Conservation (phyloP, 1,140 invertebrate species). For the Pararge aegeria region DNA sequence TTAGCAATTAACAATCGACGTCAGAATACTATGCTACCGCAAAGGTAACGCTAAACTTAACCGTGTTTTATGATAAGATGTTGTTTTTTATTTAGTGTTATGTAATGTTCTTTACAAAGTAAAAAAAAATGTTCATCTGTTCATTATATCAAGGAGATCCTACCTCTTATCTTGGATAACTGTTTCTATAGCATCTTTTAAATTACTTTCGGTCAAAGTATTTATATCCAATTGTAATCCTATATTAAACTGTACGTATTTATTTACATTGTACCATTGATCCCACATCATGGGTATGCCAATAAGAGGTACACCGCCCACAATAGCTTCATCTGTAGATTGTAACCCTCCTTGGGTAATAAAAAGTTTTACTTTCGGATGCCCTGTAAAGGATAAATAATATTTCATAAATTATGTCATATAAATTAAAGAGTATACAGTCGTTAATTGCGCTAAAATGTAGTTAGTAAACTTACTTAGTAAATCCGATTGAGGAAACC, state of each 20-base stretch:
- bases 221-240: constrained; percentile 28
- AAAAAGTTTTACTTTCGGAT: constrained; percentile 43
- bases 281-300: constrained; percentile 40
- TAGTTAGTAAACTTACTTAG: constrained; percentile 59
- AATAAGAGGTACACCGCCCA: constrained; percentile 37
- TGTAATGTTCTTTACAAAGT: no score
- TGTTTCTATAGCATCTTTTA: constrained; percentile 15
- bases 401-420: no score
- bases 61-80: no score
- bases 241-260: constrained; percentile 35
- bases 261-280: constrained; percentile 43
- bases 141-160: no score
- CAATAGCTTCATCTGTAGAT: constrained; percentile 38
- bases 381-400: constrained; percentile 17
- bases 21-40: no score
- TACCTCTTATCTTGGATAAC: constrained; percentile 16
- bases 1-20: no score
- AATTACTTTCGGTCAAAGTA: constrained; percentile 17
- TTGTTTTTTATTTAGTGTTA: no score
- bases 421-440: no score
- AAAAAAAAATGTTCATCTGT: no score
- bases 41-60: no score
- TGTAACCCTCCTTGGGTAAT: constrained; percentile 47
- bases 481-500: constrained; percentile 79
- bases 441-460: no score